These are phyloP conservation scores for Micoletzkya japonica DNA, from an alignment of 2,888 invertebrate genomes.

Conservation along the genomic window DNA sequence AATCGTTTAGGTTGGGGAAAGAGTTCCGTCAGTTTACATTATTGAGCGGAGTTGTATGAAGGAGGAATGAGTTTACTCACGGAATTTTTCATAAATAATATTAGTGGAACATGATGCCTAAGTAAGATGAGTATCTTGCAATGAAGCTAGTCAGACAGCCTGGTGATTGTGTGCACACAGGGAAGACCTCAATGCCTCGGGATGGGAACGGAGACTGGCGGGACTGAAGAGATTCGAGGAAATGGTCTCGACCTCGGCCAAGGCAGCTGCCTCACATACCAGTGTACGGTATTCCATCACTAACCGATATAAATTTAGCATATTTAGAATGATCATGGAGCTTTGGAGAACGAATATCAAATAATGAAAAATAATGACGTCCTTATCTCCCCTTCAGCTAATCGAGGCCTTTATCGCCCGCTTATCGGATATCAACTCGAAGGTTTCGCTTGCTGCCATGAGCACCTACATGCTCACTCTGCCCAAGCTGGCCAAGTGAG, in stretches of 20 bases:
- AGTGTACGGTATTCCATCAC: not conserved
- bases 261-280: constrained; percentile 43
- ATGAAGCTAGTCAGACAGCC: not conserved
- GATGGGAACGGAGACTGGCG: constrained; percentile 41
- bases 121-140: too few relatives aligned
- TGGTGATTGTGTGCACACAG: constrained; percentile 8
- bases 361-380: not conserved
- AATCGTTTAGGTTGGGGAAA: not conserved
- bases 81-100: not conserved
- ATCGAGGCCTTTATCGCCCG: constrained; percentile 47
- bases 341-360: not conserved
- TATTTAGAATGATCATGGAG: not conserved
- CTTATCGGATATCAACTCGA: constrained; percentile 44
- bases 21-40: not conserved
- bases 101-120: too few relatives aligned
- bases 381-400: constrained; percentile 23
- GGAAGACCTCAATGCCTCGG: constrained; percentile 22
- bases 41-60: not conserved
- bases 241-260: constrained; percentile 34
- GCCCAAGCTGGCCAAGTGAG: constrained; percentile 40
- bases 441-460: constrained; percentile 44
- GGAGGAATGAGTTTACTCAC: too few relatives aligned
- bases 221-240: constrained; percentile 43
- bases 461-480: constrained; percentile 41
- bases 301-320: not conserved